Conservation (phyloP, 2,888 invertebrate species). For the Acronicta psi region DNA sequence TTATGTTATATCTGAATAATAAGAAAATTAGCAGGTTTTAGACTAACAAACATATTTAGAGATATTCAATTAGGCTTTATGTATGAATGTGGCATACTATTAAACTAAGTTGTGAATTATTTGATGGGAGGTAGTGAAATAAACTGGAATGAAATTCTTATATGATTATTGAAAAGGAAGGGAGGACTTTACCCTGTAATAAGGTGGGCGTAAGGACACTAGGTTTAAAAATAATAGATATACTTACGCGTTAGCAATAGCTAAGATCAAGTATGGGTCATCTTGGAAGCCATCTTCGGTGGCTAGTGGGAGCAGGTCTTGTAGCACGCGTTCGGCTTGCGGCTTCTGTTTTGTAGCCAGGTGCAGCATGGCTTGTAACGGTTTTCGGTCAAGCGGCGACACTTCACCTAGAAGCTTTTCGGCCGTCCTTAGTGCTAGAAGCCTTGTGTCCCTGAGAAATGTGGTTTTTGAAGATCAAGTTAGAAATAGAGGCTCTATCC, state of each 20-base stretch:
- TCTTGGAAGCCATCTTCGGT: conserved; percentile 93
- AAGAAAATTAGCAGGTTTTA: neutral
- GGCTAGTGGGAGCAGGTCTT: conserved; percentile 91
- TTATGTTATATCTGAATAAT: conserved; percentile 91
- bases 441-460: conserved; percentile 91
- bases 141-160: too few relatives aligned
- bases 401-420: conserved; percentile 93
- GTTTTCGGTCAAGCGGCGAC: conserved; percentile 90
- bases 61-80: too few relatives aligned
- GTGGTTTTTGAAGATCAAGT: neutral
- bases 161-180: too few relatives aligned
- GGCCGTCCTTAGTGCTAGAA: conserved; percentile 95
- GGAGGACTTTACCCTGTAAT: too few relatives aligned
- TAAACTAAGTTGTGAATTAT: too few relatives aligned
- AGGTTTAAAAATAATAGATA: too few relatives aligned
- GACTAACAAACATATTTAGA: too few relatives aligned
- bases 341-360: conserved; percentile 95
- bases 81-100: too few relatives aligned
- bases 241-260: conserved; percentile 92
- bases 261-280: conserved; percentile 95
- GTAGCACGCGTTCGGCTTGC: conserved; percentile 95
- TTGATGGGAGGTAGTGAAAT: too few relatives aligned
- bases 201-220: too few relatives aligned
- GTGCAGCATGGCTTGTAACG: conserved; percentile 94
- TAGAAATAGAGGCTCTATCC: too few relatives aligned